Evolutionary conservation across 2,888 invertebrate genomes (phyloP), one percentile per base, ranked within the genome.

Genomic region (Ypsolopha scabrella): DNA sequence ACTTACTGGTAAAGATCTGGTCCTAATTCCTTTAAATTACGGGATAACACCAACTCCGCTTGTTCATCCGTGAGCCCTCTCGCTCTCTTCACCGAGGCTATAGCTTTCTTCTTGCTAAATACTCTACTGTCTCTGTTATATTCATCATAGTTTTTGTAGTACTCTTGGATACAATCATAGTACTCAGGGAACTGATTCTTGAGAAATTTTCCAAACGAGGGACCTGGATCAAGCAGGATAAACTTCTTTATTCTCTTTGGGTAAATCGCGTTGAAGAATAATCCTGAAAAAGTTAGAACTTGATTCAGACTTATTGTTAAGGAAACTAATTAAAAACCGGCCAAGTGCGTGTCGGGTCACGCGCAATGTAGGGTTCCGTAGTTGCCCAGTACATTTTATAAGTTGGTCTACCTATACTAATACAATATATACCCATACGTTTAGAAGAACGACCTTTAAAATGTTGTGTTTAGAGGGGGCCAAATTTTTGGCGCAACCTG

Each of bases 211-310:
- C 68, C 65, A 0, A 81, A 53, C 0, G 76, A 68, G 0, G 72
- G 70, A 0, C 63, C 64, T 0, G 70, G 62, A 52, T 87, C 86
- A 0, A 65, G 75, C 59, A 68, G 75, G 56, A 79, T 75, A 69
- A 70, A 75, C 66, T 58, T 88, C 61, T 60, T 74, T 55, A 72
- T 88, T 68, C 67, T 74, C 72, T 52, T 87, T 58, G 71, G 90
- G 73, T 68, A 85, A 52, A 78, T 82, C 60, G 60, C 64, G 36
- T 80, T 78, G 66, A 64, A 86, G 57, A 79, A 76, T 11, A 82
- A 50, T 6, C 76, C 83, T 85, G 62, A 0, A 64, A 60, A 41
- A 37, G 3, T 37, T 2, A 11, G 37, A 36, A 35, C 14, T 13
- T 7, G 11, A 48, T 10, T 48, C 1, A 2, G 41, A 7, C 11